A percentile compares a stretch with the other conserved stretches of the same genome.
Conservation (phyloP, 2,888 invertebrate species). For the Drosophila antonietae region DNA sequence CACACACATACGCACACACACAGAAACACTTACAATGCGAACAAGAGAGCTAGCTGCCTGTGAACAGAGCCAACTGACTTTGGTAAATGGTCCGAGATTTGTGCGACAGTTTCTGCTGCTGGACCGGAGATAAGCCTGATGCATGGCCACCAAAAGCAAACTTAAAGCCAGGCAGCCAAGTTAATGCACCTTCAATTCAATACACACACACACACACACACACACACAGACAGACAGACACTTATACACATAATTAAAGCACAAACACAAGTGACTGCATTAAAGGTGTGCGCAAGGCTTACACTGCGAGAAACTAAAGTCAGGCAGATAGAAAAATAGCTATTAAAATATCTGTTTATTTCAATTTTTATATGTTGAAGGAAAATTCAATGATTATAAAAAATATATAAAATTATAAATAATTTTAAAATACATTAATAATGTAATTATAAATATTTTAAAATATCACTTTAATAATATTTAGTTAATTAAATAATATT, state of each 20-base stretch:
- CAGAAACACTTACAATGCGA: background rate
- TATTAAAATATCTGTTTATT: background rate
- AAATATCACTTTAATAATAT: too few species aligned
- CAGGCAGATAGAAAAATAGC: background rate
- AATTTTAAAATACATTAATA: too few species aligned
- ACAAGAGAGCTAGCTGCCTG: background rate
- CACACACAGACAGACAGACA: background rate
- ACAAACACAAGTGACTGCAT: background rate
- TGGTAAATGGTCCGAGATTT: conserved; percentile 70
- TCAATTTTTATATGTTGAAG: background rate
- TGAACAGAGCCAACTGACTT: conserved; percentile 43
- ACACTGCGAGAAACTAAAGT: conserved; percentile 1
- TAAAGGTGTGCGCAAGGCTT: conserved; percentile 3
- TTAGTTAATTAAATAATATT: too few species aligned
- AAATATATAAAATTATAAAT: too few species aligned
- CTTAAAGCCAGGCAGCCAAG: conserved; percentile 25
- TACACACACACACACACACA: background rate
- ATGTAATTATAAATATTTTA: too few species aligned
- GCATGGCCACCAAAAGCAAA: conserved; percentile 47
- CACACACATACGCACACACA: conserved; percentile 12
- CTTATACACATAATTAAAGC: conserved; percentile 8
- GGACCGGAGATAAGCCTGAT: conserved; percentile 67
- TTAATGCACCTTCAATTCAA: conserved; percentile 38
- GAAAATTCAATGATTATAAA: too few species aligned
- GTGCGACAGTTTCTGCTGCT: conserved; percentile 63